Percentiles rank a stretch among this genome's conserved stretches.
Conservation (phyloP, 2,797 vertebrate species). For the Pseudopleuronectes americanus region DNA sequence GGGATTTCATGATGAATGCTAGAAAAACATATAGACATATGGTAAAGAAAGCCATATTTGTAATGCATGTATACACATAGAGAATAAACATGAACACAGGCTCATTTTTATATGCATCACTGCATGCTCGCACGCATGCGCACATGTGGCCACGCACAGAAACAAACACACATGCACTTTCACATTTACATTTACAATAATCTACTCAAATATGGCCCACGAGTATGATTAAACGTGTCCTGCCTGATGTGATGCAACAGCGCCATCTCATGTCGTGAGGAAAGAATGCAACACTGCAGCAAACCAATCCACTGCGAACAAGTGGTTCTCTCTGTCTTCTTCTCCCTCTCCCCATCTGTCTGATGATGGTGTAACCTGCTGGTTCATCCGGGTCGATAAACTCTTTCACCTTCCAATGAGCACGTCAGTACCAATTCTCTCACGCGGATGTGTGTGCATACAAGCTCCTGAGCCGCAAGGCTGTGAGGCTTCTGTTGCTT, state of each 20-base stretch:
- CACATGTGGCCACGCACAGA: slow-evolving; percentile 2
- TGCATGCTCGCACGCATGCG: slow-evolving; percentile 1
- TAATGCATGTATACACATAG: slow-evolving; percentile 6
- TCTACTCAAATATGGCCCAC: slow-evolving; percentile 30
- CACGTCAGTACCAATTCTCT: slow-evolving; percentile 2
- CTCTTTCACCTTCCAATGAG: slow-evolving; percentile 21
- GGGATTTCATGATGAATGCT: neutral
- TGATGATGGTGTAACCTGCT: slow-evolving; percentile 36
- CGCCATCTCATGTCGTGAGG: slow-evolving; percentile 63
- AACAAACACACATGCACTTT: slow-evolving; percentile 2
- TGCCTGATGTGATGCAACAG: slow-evolving; percentile 57
- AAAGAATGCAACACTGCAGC: slow-evolving; percentile 68
- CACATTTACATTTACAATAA: slow-evolving; percentile 27
- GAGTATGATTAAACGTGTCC: slow-evolving; percentile 13
- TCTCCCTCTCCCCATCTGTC: slow-evolving; percentile 3
- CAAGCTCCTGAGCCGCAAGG: slow-evolving; percentile 9
- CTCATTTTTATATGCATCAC: slow-evolving; percentile 12
- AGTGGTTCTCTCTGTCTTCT: slow-evolving; percentile 32
- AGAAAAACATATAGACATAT: slow-evolving; percentile 6
- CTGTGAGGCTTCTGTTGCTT: slow-evolving; percentile 17
- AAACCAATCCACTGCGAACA: slow-evolving; percentile 54
- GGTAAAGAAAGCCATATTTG: no score
- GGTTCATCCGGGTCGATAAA: slow-evolving; percentile 49
- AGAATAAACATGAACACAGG: slow-evolving; percentile 17
- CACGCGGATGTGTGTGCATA: neutral